phyloP scores from a whole-genome alignment of 2,113 vertebrate genomes.

The Mus pahari region DNA sequence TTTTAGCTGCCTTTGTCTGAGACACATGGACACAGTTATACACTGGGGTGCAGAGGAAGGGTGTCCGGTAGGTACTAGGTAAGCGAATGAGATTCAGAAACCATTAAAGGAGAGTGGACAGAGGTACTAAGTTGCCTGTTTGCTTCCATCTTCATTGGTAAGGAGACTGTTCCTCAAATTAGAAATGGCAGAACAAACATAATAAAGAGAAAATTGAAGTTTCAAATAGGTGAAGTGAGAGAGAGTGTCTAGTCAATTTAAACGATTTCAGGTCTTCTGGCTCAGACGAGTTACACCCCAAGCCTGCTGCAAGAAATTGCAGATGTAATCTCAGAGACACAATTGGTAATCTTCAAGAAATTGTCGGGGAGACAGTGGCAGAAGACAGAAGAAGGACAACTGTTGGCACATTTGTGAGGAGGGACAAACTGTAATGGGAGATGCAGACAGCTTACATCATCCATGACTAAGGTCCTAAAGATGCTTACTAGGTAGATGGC shows the following conservation, averaged over 20 bases:
- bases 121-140: slow-evolving; percentile 51
- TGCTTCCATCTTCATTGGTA: slow-evolving; percentile 63
- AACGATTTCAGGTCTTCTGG: slow-evolving; percentile 76
- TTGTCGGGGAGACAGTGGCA: slow-evolving; percentile 39
- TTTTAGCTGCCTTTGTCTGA: not conserved
- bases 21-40: not conserved
- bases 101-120: slow-evolving; percentile 49
- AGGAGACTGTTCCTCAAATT: slow-evolving; percentile 74
- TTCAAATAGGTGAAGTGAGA: slow-evolving; percentile 72
- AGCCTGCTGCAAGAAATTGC: slow-evolving; percentile 75
- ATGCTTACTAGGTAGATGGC: slow-evolving; percentile 26
- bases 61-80: not conserved
- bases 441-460: slow-evolving; percentile 37
- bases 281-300: slow-evolving; percentile 71
- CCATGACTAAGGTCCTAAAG: slow-evolving; percentile 36
- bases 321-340: slow-evolving; percentile 78
- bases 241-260: slow-evolving; percentile 76
- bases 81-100: not conserved
- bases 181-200: slow-evolving; percentile 78
- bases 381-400: slow-evolving; percentile 67
- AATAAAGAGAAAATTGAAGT: slow-evolving; percentile 79
- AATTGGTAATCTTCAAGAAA: slow-evolving; percentile 76
- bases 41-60: not conserved
- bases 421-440: slow-evolving; percentile 15
- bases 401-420: slow-evolving; percentile 53